Base-by-base conservation (phyloP, 2,113 vertebrate genomes). In the Stictonetta naevosa region DNA sequence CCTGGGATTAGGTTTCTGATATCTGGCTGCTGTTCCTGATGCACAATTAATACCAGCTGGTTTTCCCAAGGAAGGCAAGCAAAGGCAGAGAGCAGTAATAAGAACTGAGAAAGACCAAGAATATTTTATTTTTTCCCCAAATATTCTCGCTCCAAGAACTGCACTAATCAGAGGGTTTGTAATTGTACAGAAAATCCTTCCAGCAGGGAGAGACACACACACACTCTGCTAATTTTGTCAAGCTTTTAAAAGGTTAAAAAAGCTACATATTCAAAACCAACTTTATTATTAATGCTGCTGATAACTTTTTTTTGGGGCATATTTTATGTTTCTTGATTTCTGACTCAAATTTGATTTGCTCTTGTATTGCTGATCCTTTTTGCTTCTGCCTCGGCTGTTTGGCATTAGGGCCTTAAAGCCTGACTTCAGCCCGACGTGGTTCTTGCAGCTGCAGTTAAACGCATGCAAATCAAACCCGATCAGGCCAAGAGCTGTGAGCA, bases 31-130 rank as follows among this genome's bases (percentile, higher is more conserved):
- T 97, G 95, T 94, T 97, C 83, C 3, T 68, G 93, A 53, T 92
- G 94, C 64, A 63, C 96, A 95, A 85, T 97, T 97, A 96, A 90
- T 95, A 77, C 96, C 97, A 98, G 96, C 96, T 98, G 96, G 88
- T 96, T 97, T 96, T 88, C 95, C 96, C 93, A 96, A 97, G 96
- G 93, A 93, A 97, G 96, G 93, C 96, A 96, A 81, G 95, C 95
- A 95, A 92, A 97, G 96, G 96, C 96, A 94, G 91, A 77, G 96
- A 95, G 93, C 88, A 86, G 18, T 89, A 87, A 96, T 95, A 97
- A 93, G 96, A 79, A 62, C 93, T 88, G 81, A 85, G 91, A 93
- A 85, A 91, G 89, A 96, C 93, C 94, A 96, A 95, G 72, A 21
- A 0, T 80, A 77, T 92, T 94, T 96, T 64, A 95, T 95, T 93